These are phyloP conservation scores for Pollenia griseotomentosa DNA, from an alignment of 2,888 invertebrate species.

Conservation along the genomic window DNA sequence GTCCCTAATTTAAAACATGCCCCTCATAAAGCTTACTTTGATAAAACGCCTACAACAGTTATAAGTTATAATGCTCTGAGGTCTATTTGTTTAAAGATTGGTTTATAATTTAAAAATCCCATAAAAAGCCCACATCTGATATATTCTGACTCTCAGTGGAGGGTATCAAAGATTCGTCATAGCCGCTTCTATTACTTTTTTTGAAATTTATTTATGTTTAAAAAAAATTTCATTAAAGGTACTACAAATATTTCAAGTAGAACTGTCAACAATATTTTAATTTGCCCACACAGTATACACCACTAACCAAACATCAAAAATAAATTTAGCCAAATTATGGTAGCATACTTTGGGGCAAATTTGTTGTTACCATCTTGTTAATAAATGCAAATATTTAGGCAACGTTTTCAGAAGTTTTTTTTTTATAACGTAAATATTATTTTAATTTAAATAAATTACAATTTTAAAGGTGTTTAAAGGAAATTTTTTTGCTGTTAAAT, in stretches of 20 bases:
- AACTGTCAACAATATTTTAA: conserved; percentile 34
- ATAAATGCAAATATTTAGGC: background rate
- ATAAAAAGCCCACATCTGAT: too few relatives aligned
- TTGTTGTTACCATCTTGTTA: background rate
- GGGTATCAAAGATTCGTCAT: too few relatives aligned
- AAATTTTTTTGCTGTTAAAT: background rate
- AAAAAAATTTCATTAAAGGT: conserved; percentile 24
- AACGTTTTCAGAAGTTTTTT: conserved; percentile 10
- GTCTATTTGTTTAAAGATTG: too few relatives aligned
- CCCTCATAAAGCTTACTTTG: too few relatives aligned
- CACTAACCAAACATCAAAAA: background rate
- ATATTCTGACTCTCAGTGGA: too few relatives aligned
- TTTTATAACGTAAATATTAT: background rate
- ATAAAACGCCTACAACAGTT: too few relatives aligned
- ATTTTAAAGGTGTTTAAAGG: background rate
- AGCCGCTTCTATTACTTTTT: background rate
- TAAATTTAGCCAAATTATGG: background rate
- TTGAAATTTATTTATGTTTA: background rate
- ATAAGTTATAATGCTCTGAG: too few relatives aligned
- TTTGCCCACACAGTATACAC: background rate
- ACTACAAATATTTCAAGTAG: conserved; percentile 25
- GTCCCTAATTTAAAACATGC: too few relatives aligned
- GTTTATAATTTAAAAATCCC: too few relatives aligned
- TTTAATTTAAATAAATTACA: conserved; percentile 35
- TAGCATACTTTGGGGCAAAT: conserved; percentile 2